Base-by-base conservation (phyloP, 2,113 vertebrate species). In the Brevimyrus niger region DNA sequence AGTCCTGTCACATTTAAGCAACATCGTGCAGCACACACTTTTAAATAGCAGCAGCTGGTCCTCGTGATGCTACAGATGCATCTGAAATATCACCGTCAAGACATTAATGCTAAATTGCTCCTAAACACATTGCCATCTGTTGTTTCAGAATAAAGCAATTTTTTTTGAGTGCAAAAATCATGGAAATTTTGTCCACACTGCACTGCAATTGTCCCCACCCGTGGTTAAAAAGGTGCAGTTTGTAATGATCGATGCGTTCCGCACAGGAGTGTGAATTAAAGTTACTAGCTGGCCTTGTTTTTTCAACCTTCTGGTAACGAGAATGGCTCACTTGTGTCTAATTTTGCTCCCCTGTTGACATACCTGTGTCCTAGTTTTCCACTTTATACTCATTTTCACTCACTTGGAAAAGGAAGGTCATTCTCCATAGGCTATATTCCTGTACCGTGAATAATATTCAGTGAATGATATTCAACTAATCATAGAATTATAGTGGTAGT, bases 311-410 rank as follows among this genome's bases (percentile, higher is more conserved):
- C 73, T 80, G 73, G 31, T 80, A 80, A 80, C 35, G 13, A 80
- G 73, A 80, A 80, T 42, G 73, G 15, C 73, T 80, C 73, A 42
- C 31, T 80, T 80, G 73, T 80, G 73, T 80, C 15, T 80, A 80
- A 80, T 80, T 42, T 19, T 80, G 73, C 73, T 80, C 35, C 73
- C 73, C 35, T 80, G 73, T 80, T 42, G 35, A 42, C 73, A 80
- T 80, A 80, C 73, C 73, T 80, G 73, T 80, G 73, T 80, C 73
- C 73, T 42, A 80, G 35, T 80, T 80, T 80, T 80, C 35, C 35
- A 38, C 15, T 80, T 80, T 42, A 38, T 42, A 80, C 73, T 80
- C 73, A 80, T 80, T 42, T 42, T 17, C 35, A 42, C 73, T 42
- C 73, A 17, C 73, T 80, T 80, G 35, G 15, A 80, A 42, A 80